A percentile compares a stretch with the other conserved stretches of the same genome.
Evolutionary conservation across 1,140 invertebrate species (phyloP).

Genomic region (Conus ventricosus): DNA sequence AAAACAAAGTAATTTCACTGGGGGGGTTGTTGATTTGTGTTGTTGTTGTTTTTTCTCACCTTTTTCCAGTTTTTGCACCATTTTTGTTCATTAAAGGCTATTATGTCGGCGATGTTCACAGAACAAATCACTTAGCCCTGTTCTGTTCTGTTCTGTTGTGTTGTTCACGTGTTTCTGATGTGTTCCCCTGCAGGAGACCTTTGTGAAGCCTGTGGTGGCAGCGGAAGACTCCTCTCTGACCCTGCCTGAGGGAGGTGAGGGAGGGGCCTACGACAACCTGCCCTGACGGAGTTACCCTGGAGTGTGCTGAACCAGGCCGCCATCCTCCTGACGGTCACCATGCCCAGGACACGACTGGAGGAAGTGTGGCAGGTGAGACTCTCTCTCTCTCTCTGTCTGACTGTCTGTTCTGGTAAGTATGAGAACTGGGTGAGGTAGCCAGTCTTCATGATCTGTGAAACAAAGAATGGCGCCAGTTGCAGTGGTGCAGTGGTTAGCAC

Average conservation of each 20-base stretch:
- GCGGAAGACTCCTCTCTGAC: background rate
- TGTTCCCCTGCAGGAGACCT: background rate
- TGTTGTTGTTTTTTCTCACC: too few species aligned
- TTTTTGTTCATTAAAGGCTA: too few species aligned
- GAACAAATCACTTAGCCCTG: too few species aligned
- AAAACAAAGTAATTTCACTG: too few species aligned
- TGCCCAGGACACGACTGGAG: conserved; percentile 15
- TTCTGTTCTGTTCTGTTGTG: background rate
- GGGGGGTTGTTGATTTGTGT: too few species aligned
- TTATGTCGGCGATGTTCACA: too few species aligned
- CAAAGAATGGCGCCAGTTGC: too few species aligned
- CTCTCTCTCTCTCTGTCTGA: background rate
- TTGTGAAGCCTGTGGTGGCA: background rate
- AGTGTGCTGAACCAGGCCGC: conserved; percentile 11
- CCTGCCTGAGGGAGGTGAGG: background rate
- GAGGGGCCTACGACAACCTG: background rate
- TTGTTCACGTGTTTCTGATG: background rate
- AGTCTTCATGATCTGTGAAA: too few species aligned
- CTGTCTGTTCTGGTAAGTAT: too few species aligned
- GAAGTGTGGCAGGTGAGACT: conserved; percentile 28
- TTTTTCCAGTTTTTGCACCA: too few species aligned
- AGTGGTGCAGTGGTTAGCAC: too few species aligned
- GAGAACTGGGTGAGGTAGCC: too few species aligned
- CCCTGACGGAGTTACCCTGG: conserved; percentile 21
- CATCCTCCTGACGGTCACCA: background rate